A percentile compares a stretch with the other conserved stretches of the same genome.
These are phyloP conservation scores for Noctua comes DNA, from an alignment of 2,888 invertebrate species.

Conservation along the genomic window DNA sequence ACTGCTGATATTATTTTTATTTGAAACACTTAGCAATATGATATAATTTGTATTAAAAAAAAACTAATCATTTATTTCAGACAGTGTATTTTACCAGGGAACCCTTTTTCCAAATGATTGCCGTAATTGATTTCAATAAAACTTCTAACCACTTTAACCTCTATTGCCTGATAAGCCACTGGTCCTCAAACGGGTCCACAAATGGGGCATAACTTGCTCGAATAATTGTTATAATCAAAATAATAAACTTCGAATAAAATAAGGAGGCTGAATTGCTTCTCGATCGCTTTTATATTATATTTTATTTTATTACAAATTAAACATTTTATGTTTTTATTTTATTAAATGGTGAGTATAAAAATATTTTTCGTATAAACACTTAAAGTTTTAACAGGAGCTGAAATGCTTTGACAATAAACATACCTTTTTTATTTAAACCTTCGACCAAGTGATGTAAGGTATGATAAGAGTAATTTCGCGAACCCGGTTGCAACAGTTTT, in stretches of 20 bases:
- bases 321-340: slow-evolving; percentile 69
- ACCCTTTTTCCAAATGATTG: slow-evolving; percentile 12
- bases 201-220: slow-evolving; percentile 49
- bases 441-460: slow-evolving; percentile 73
- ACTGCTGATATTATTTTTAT: not conserved
- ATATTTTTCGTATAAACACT: slow-evolving; percentile 56
- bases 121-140: slow-evolving; percentile 45
- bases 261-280: slow-evolving; percentile 38
- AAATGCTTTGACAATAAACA: slow-evolving; percentile 71
- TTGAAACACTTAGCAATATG: not conserved
- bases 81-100: slow-evolving; percentile 3
- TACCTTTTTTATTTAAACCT: slow-evolving; percentile 72
- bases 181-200: slow-evolving; percentile 34
- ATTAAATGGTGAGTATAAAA: slow-evolving; percentile 58
- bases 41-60: not conserved
- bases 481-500: slow-evolving; percentile 72
- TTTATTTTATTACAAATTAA: slow-evolving; percentile 66
- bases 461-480: slow-evolving; percentile 78
- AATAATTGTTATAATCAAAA: slow-evolving; percentile 62
- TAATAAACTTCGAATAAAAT: slow-evolving; percentile 54
- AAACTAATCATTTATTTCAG: not conserved
- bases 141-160: slow-evolving; percentile 36
- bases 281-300: slow-evolving; percentile 58
- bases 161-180: slow-evolving; percentile 38
- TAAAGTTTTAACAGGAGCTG: slow-evolving; percentile 69